Evolutionary conservation across 2,797 vertebrate genomes (phyloP).

Genomic region (Huso huso): DNA sequence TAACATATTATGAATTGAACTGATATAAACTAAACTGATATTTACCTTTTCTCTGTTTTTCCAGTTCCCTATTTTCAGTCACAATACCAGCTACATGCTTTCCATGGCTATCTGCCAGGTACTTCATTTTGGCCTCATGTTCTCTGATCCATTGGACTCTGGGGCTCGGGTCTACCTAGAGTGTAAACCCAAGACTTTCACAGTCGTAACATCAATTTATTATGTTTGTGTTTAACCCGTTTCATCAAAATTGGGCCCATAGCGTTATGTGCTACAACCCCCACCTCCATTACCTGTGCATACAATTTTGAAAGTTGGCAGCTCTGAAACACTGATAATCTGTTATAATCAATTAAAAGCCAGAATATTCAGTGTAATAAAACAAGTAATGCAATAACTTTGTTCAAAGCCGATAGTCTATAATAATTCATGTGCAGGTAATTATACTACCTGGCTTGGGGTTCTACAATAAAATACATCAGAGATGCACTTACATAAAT

Average conservation of each 20-base stretch:
- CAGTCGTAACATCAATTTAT: too few species aligned
- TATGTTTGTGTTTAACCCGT: too few species aligned
- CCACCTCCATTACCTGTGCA: background rate
- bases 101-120: constrained; percentile 26
- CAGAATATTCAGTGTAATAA: too few species aligned
- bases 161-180: constrained; percentile 14
- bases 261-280: background rate
- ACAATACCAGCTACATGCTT: constrained; percentile 23
- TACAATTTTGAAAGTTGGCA: background rate
- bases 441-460: too few species aligned
- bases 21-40: too few species aligned
- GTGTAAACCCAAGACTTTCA: background rate
- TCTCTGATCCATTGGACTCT: constrained; percentile 15
- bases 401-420: too few species aligned
- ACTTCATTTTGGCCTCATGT: constrained; percentile 20
- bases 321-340: constrained; percentile 8
- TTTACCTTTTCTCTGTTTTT: constrained; percentile 34
- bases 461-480: too few species aligned
- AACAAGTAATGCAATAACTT: too few species aligned
- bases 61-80: constrained; percentile 26
- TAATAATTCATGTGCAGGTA: too few species aligned
- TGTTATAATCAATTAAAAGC: background rate
- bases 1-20: too few species aligned
- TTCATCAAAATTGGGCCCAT: background rate
- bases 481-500: too few species aligned